Conservation (phyloP, 2,113 vertebrate genomes). For the Ginglymostoma cirratum region DNA sequence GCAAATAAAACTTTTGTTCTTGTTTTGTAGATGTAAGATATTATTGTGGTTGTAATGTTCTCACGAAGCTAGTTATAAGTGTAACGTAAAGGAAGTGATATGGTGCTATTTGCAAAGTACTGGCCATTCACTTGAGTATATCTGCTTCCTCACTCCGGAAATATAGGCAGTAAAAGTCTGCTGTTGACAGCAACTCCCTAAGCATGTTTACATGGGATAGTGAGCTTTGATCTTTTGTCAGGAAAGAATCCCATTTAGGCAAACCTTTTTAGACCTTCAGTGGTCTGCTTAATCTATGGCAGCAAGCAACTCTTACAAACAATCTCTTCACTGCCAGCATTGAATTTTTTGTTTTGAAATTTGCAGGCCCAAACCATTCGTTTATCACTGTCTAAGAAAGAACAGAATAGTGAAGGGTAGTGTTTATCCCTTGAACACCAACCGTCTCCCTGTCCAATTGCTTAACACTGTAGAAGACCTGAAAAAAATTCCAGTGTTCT, state of each 20-base stretch:
- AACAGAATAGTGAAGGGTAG: background rate
- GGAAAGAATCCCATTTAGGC: background rate
- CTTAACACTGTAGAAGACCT: background rate
- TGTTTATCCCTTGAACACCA: background rate
- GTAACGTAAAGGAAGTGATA: background rate
- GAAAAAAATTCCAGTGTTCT: background rate
- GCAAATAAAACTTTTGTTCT: background rate
- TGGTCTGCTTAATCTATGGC: background rate
- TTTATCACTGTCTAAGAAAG: background rate
- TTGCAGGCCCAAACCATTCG: background rate
- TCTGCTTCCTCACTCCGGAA: slow-evolving; percentile 41
- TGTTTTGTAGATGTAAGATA: background rate
- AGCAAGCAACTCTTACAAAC: background rate
- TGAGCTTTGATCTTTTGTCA: slow-evolving; percentile 38
- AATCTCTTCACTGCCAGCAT: too few relatives aligned
- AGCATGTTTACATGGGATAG: slow-evolving; percentile 22
- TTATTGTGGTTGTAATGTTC: background rate
- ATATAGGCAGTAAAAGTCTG: slow-evolving; percentile 40
- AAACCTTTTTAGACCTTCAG: background rate
- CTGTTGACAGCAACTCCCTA: slow-evolving; percentile 27
- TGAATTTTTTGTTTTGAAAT: slow-evolving; percentile 11
- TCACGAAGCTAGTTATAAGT: slow-evolving; percentile 12
- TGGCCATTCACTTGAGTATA: slow-evolving; percentile 32
- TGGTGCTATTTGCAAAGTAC: background rate
- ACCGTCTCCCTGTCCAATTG: too few relatives aligned